phyloP scores from a whole-genome alignment of 2,797 vertebrate species.

The Catamblyrhynchus diadema region DNA sequence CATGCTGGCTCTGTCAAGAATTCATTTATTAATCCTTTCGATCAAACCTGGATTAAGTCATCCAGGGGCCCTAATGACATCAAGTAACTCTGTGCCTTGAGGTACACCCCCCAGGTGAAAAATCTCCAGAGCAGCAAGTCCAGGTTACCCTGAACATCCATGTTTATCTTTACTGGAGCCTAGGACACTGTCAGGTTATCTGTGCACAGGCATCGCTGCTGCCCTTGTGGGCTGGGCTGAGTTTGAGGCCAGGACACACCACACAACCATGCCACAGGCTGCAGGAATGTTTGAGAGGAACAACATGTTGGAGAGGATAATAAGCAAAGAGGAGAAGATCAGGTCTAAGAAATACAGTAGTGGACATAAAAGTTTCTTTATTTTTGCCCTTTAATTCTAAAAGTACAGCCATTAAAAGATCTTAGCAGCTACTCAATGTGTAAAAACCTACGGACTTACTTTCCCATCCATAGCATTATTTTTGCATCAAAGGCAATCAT shows the following conservation, averaged over 20 bases:
- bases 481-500: background rate
- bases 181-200: background rate
- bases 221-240: background rate
- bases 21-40: constrained; percentile 75
- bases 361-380: background rate
- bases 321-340: background rate
- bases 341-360: background rate
- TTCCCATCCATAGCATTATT: background rate
- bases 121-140: background rate
- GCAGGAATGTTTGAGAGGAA: background rate
- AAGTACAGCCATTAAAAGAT: background rate
- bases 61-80: constrained; percentile 10
- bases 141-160: background rate
- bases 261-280: rapidly evolving
- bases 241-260: background rate
- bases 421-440: background rate
- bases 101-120: background rate
- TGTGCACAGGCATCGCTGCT: background rate
- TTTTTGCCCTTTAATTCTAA: background rate
- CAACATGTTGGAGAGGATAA: background rate
- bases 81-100: background rate
- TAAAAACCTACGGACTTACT: background rate
- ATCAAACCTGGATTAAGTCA: constrained; percentile 65
- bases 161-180: background rate
- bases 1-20: constrained; percentile 72